Percentiles rank a stretch among this genome's conserved stretches.
Evolutionary conservation across 2,113 vertebrate genomes (phyloP).

Genomic region (Casuarius casuarius): DNA sequence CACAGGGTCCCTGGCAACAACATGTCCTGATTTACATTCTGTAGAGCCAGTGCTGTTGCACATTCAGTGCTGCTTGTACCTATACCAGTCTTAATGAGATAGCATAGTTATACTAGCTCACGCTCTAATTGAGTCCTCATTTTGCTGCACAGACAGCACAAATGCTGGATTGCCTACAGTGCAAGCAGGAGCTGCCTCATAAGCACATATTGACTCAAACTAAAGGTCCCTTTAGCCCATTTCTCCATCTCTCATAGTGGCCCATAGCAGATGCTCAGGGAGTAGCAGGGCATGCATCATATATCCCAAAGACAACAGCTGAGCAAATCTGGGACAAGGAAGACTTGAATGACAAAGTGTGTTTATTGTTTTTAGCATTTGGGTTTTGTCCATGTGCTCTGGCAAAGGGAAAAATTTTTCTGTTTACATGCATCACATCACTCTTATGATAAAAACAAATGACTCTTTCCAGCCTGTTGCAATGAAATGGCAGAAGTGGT

Average conservation of each 20-base stretch:
- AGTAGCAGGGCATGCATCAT: conserved; percentile 20
- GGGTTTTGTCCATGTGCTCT: neutral
- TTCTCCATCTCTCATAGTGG: neutral
- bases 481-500: neutral
- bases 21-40: neutral
- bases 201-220: neutral
- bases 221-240: neutral
- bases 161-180: neutral
- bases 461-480: neutral
- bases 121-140: neutral
- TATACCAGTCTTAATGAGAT: neutral
- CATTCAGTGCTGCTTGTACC: neutral
- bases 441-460: neutral
- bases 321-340: conserved; percentile 36
- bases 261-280: conserved; percentile 42
- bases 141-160: neutral
- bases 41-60: neutral
- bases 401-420: neutral
- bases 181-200: neutral
- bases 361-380: neutral
- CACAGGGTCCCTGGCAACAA: neutral
- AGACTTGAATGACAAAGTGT: neutral
- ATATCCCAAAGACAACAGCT: conserved; percentile 31
- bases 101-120: neutral
- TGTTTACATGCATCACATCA: neutral